phyloP scores from a whole-genome alignment of 1,140 invertebrate species.

The Globodera ellingtonae region DNA sequence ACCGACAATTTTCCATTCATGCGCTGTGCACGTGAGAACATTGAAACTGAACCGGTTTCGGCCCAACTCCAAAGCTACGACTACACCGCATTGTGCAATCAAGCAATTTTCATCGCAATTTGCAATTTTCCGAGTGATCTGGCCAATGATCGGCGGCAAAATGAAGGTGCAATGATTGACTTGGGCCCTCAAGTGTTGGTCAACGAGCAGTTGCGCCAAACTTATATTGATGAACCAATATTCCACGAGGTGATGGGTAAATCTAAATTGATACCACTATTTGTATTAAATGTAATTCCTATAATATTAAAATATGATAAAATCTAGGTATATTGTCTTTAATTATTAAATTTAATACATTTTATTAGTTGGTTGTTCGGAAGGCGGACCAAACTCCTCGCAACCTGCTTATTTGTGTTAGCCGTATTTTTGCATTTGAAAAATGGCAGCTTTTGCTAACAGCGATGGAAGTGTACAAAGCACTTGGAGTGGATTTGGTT shows the following conservation, averaged over 20 bases:
- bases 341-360: background rate
- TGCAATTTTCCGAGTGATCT: background rate
- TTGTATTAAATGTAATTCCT: no score
- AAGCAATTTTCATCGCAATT: background rate
- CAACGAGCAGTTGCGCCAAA: background rate
- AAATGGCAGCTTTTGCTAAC: constrained; percentile 30
- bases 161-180: background rate
- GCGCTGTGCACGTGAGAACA: background rate
- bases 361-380: background rate
- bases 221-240: background rate
- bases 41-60: background rate
- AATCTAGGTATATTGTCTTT: no score
- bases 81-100: background rate
- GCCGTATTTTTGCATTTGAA: constrained; percentile 29
- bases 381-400: constrained; percentile 21
- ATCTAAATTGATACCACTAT: no score
- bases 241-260: background rate
- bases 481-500: constrained; percentile 5
- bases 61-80: background rate
- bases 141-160: background rate
- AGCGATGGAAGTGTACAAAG: constrained; percentile 41
- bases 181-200: constrained; percentile 7
- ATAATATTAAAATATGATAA: no score
- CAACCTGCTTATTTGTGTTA: constrained; percentile 36
- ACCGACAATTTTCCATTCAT: constrained; percentile 5